phyloP scores from a whole-genome alignment of 2,113 vertebrate species.

The Mungos mungo region DNA sequence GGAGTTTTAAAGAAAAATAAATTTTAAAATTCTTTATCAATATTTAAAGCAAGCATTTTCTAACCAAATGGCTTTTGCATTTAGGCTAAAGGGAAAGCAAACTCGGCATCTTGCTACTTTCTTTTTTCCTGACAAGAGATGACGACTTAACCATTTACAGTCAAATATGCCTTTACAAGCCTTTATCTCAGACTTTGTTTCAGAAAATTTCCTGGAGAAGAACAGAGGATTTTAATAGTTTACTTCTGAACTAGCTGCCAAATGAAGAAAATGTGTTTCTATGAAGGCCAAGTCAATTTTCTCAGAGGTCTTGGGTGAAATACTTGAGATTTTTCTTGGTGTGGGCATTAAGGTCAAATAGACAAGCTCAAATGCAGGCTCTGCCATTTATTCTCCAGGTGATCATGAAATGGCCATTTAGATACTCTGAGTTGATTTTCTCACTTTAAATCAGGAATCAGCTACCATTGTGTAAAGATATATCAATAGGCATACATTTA shows the following conservation, averaged over 20 bases:
- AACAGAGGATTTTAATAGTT: background rate
- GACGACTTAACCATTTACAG: background rate
- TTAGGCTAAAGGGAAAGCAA: constrained; percentile 3
- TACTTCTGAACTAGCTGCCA: background rate
- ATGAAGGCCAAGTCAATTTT: background rate
- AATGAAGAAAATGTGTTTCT: background rate
- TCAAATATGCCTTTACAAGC: background rate
- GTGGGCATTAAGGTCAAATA: background rate
- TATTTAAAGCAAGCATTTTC: constrained; percentile 39
- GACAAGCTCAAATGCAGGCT: background rate
- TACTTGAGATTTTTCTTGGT: background rate
- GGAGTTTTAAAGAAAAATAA: constrained; percentile 16
- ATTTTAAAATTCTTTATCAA: background rate
- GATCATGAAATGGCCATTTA: background rate
- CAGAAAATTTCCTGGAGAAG: background rate
- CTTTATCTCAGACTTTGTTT: background rate
- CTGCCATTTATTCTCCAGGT: background rate
- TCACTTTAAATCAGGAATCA: background rate
- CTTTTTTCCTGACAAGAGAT: background rate
- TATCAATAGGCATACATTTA: background rate
- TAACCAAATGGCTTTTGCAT: background rate
- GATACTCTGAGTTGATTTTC: background rate
- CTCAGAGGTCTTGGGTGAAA: background rate
- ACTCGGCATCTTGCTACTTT: background rate
- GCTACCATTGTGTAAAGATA: background rate